Conservation (phyloP, 2,797 vertebrate genomes). For the Tenualosa thibaudeaui region DNA sequence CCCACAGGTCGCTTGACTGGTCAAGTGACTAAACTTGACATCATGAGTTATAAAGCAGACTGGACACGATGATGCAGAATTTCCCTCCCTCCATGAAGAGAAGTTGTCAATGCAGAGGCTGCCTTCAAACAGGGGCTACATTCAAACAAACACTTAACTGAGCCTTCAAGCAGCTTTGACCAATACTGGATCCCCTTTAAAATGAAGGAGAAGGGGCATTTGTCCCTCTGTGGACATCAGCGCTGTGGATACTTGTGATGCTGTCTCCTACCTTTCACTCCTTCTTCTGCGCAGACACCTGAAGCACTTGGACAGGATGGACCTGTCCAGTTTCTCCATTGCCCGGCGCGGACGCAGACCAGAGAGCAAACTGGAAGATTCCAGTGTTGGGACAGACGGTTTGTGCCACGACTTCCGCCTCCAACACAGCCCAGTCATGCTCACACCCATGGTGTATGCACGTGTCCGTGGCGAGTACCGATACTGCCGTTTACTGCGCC, state of each 20-base stretch:
- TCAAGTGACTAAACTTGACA: background rate
- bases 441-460: background rate
- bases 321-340: slow-evolving; percentile 32
- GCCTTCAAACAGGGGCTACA: background rate
- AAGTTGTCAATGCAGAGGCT: background rate
- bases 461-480: background rate
- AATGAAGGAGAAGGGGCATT: background rate
- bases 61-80: background rate
- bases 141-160: background rate
- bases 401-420: background rate
- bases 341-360: background rate
- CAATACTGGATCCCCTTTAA: background rate
- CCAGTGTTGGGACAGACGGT: background rate
- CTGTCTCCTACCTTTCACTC: slow-evolving; percentile 32
- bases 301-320: slow-evolving; percentile 29
- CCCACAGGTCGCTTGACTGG: background rate
- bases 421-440: background rate
- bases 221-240: background rate
- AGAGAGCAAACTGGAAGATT: background rate
- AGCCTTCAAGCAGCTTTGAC: background rate
- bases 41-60: background rate
- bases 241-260: background rate
- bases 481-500: background rate
- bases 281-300: slow-evolving; percentile 26
- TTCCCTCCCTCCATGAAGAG: background rate